These are phyloP conservation scores for Tiaroga cobitis DNA, from an alignment of 2,797 vertebrate species.

Conservation along the genomic window DNA sequence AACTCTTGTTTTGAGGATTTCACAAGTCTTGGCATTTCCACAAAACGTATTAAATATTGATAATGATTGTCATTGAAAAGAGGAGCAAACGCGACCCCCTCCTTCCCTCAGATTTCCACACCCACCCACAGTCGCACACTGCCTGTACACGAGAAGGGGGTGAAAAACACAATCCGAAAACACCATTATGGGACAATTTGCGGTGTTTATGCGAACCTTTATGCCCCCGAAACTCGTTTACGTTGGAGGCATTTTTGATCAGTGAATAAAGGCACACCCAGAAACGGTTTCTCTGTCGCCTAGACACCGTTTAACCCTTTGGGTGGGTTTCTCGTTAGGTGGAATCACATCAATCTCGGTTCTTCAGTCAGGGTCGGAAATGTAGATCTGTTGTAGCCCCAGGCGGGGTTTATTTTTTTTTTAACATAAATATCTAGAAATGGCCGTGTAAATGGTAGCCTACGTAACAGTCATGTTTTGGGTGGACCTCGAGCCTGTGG, in stretches of 20 bases:
- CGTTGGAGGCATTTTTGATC: constrained; percentile 4
- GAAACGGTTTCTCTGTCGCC: constrained; percentile 60
- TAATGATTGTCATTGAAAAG: constrained; percentile 58
- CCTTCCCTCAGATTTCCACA: constrained; percentile 44
- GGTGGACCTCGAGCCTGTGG: constrained; percentile 43
- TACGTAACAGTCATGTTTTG: constrained; percentile 15
- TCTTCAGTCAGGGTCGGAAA: constrained; percentile 1
- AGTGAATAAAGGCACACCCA: constrained; percentile 56
- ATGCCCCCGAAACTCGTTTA: not conserved
- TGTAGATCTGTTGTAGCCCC: not conserved
- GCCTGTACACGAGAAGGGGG: constrained; percentile 22
- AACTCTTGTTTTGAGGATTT: constrained; percentile 22
- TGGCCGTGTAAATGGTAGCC: constrained; percentile 8
- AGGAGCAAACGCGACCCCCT: constrained; percentile 39
- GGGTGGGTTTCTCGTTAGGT: constrained; percentile 31
- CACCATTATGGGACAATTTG: not conserved
- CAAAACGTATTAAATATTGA: constrained; percentile 30
- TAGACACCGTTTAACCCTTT: constrained; percentile 64
- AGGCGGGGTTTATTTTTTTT: constrained; percentile 13
- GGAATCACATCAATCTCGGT: constrained; percentile 50
- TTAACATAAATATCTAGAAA: not conserved
- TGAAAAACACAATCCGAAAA: constrained; percentile 32
- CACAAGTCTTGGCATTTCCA: constrained; percentile 37
- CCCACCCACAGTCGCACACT: constrained; percentile 43
- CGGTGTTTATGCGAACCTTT: not conserved